A percentile compares a stretch with the other conserved stretches of the same genome.
phyloP scores from a whole-genome alignment of 2,888 invertebrate genomes.

The Euproctis similis region DNA sequence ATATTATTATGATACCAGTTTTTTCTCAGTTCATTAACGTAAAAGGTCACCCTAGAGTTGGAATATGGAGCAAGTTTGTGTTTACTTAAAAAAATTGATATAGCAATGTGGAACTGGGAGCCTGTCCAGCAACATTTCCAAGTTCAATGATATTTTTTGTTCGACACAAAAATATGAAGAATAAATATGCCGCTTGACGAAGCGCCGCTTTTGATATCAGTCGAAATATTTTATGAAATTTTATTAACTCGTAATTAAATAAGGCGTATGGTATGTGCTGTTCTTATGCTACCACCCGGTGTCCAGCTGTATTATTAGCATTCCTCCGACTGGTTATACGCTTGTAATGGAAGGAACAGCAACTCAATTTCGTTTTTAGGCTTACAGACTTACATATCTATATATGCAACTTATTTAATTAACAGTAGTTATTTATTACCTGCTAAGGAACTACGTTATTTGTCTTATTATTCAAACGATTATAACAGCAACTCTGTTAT shows the following conservation, averaged over 20 bases:
- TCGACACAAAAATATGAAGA: conserved; percentile 6
- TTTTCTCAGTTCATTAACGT: conserved; percentile 17
- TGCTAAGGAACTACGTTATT: too few relatives aligned
- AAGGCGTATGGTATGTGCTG: background rate
- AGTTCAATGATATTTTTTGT: conserved; percentile 20
- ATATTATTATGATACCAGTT: conserved; percentile 4
- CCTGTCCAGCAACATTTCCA: conserved; percentile 23
- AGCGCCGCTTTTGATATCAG: conserved; percentile 3
- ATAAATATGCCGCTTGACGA: conserved; percentile 1
- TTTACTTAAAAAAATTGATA: conserved; percentile 12
- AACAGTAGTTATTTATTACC: too few relatives aligned
- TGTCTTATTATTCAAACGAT: too few relatives aligned
- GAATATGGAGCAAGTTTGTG: conserved; percentile 31
- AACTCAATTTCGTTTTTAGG: too few relatives aligned
- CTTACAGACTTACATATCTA: too few relatives aligned
- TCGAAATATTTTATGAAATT: conserved; percentile 2
- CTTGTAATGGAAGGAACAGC: too few relatives aligned
- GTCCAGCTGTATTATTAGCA: too few relatives aligned
- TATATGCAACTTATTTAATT: too few relatives aligned
- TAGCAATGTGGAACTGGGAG: conserved; percentile 18
- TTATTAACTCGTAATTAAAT: conserved; percentile 2
- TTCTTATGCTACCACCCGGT: too few relatives aligned
- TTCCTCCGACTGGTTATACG: too few relatives aligned
- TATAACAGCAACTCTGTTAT: too few relatives aligned
- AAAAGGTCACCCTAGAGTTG: conserved; percentile 34